These are phyloP conservation scores for Pegoplata infirma DNA, from an alignment of 2,888 invertebrate species.

Conservation along the genomic window DNA sequence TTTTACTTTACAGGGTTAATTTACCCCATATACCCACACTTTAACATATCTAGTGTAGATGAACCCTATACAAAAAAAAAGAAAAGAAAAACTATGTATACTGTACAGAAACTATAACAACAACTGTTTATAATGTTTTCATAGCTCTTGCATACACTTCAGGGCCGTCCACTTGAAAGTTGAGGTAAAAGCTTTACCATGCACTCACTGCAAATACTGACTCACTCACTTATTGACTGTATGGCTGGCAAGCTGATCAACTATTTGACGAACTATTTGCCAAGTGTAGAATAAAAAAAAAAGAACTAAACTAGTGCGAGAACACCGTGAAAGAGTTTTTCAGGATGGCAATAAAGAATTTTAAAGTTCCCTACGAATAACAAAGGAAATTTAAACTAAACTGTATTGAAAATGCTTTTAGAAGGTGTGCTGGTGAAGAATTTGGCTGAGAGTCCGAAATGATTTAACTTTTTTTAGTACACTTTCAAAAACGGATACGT, in stretches of 20 bases:
- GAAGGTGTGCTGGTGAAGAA: no score
- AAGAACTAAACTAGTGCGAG: neutral
- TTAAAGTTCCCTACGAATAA: neutral
- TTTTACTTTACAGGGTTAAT: neutral
- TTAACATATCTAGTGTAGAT: slow-evolving; percentile 25
- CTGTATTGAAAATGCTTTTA: no score
- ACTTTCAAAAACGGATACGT: no score
- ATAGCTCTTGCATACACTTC: slow-evolving; percentile 59
- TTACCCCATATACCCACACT: neutral
- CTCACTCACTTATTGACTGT: neutral
- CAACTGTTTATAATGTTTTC: slow-evolving; percentile 39
- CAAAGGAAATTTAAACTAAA: no score
- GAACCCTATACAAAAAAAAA: slow-evolving; percentile 43
- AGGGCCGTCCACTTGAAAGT: slow-evolving; percentile 66
- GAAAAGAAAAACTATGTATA: neutral
- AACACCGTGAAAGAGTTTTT: neutral
- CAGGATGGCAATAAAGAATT: neutral
- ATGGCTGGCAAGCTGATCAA: neutral
- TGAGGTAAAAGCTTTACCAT: slow-evolving; percentile 66
- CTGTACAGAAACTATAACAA: slow-evolving; percentile 3
- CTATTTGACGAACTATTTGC: slow-evolving; percentile 15
- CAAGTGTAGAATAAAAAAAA: neutral
- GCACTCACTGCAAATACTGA: slow-evolving; percentile 16
- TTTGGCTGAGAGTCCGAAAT: no score
- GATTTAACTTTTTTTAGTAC: no score